Conservation (phyloP, 2,888 invertebrate genomes). For the Diarsia dahlii region DNA sequence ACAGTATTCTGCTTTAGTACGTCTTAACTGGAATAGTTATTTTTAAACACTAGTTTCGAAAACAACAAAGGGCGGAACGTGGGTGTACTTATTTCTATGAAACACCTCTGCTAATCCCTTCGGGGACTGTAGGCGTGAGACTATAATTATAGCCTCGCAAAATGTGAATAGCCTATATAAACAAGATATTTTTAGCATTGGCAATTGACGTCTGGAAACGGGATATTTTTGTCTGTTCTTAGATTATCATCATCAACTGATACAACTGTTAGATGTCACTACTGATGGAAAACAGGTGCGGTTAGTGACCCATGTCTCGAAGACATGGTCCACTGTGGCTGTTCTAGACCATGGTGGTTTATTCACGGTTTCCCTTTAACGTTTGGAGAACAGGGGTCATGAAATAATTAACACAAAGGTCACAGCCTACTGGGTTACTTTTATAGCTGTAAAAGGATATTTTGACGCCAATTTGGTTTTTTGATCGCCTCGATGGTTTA, state of each 20-base stretch:
- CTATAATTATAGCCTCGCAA: not conserved
- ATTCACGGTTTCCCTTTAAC: too few relatives aligned
- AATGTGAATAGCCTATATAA: not conserved
- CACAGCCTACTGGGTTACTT: too few relatives aligned
- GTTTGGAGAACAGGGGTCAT: too few relatives aligned
- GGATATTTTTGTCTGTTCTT: not conserved
- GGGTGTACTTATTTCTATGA: not conserved
- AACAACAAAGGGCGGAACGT: not conserved
- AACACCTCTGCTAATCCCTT: not conserved
- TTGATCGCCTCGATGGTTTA: too few relatives aligned
- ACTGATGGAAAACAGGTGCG: not conserved
- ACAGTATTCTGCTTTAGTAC: not conserved
- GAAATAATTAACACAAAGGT: too few relatives aligned
- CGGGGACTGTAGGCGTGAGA: not conserved
- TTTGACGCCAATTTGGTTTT: too few relatives aligned
- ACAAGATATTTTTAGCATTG: not conserved
- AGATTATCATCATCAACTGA: not conserved
- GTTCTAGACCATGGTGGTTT: too few relatives aligned
- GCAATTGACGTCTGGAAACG: not conserved
- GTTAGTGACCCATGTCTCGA: too few relatives aligned
- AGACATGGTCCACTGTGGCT: too few relatives aligned
- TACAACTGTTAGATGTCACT: not conserved
- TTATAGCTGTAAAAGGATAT: too few relatives aligned
- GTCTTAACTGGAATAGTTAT: not conserved
- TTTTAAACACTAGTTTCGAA: not conserved